phyloP scores from a whole-genome alignment of 2,797 vertebrate species.

The Muscicapa striata region DNA sequence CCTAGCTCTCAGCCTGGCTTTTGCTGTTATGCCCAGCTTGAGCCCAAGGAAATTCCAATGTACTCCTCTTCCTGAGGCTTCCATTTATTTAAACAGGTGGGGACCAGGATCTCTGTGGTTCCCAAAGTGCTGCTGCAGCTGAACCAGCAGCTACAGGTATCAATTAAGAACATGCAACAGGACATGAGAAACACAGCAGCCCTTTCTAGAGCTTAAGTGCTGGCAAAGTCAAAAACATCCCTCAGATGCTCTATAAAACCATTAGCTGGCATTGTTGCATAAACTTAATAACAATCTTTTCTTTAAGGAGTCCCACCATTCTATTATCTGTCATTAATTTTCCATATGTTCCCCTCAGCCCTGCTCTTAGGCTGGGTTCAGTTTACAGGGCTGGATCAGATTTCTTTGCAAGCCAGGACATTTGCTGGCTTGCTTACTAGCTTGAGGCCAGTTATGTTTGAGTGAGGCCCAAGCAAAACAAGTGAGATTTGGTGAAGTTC shows the following conservation, averaged over 20 bases:
- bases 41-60: conserved; percentile 32
- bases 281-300: background rate
- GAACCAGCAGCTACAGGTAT: conserved; percentile 1
- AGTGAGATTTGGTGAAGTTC: conserved; percentile 51
- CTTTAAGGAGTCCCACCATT: background rate
- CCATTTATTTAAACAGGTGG: conserved; percentile 47
- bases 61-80: conserved; percentile 17
- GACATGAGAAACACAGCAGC: background rate
- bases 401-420: conserved; percentile 64
- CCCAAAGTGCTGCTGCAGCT: conserved; percentile 7
- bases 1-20: background rate
- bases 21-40: background rate
- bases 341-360: conserved; percentile 38
- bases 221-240: background rate
- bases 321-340: conserved; percentile 59
- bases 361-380: background rate
- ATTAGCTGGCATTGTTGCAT: background rate
- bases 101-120: background rate
- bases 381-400: conserved; percentile 58
- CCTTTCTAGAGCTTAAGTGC: background rate
- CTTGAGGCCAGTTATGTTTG: conserved; percentile 65
- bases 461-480: conserved; percentile 63
- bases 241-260: background rate
- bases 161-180: background rate
- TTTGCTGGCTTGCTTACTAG: conserved; percentile 65